phyloP scores from a whole-genome alignment of 2,888 invertebrate species.

The Acleris holmiana region DNA sequence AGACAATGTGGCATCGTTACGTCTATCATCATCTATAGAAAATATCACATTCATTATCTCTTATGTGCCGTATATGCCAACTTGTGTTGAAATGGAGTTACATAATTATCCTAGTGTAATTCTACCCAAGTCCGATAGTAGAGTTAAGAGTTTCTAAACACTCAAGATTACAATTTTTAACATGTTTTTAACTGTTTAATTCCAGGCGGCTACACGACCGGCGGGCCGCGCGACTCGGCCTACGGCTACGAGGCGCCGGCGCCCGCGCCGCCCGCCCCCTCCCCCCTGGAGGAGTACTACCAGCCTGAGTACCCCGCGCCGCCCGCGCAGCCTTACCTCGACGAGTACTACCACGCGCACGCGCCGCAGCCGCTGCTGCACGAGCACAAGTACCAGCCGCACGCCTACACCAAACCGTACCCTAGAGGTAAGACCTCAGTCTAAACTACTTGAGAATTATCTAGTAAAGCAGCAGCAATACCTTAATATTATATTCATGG shows the following conservation, averaged over 20 bases:
- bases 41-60: too few species aligned
- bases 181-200: constrained; percentile 35
- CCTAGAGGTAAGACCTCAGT: constrained; percentile 84
- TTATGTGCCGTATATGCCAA: too few species aligned
- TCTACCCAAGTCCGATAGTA: background rate
- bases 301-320: constrained; percentile 77
- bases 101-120: background rate
- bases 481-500: too few species aligned
- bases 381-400: constrained; percentile 90
- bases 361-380: constrained; percentile 83
- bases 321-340: constrained; percentile 85
- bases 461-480: too few species aligned
- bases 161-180: background rate
- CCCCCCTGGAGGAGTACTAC: constrained; percentile 83
- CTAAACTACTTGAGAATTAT: too few species aligned
- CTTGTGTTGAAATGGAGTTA: too few species aligned
- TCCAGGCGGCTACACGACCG: constrained; percentile 83
- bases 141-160: background rate
- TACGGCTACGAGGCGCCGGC: constrained; percentile 76
- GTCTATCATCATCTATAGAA: too few species aligned
- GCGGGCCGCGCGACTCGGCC: constrained; percentile 81
- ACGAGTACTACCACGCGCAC: constrained; percentile 90
- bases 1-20: too few species aligned
- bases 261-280: constrained; percentile 69
- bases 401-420: constrained; percentile 88